A percentile compares a stretch with the other conserved stretches of the same genome.
Evolutionary conservation across 2,888 invertebrate genomes (phyloP).

Genomic region (Galeruca laticollis): DNA sequence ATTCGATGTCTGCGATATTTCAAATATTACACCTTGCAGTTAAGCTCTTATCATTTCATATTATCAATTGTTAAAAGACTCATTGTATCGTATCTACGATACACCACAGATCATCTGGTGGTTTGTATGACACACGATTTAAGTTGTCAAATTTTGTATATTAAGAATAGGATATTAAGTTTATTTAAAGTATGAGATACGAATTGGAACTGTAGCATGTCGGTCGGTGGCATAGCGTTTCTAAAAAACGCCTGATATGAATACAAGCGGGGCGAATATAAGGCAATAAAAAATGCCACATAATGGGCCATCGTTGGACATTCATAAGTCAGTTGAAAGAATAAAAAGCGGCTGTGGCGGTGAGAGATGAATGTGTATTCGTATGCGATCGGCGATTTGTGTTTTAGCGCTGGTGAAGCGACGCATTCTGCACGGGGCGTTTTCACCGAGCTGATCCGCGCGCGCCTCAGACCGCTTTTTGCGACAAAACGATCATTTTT

Average conservation of each 20-base stretch:
- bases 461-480: constrained; percentile 58
- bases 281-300: constrained; percentile 53
- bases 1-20: too few species aligned
- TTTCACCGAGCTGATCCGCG: constrained; percentile 55
- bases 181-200: neutral
- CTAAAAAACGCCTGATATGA: constrained; percentile 50
- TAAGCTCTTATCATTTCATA: too few species aligned
- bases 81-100: too few species aligned
- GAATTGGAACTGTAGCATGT: constrained; percentile 12
- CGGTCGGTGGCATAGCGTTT: constrained; percentile 26
- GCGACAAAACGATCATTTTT: constrained; percentile 37
- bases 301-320: constrained; percentile 56
- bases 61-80: too few species aligned
- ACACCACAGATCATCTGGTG: too few species aligned
- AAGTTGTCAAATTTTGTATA: too few species aligned
- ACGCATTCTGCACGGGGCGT: constrained; percentile 62
- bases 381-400: constrained; percentile 65
- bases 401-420: constrained; percentile 65
- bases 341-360: constrained; percentile 58
- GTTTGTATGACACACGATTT: neutral
- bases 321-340: constrained; percentile 62
- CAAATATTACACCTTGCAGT: too few species aligned
- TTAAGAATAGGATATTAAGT: too few species aligned
- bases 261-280: constrained; percentile 55
- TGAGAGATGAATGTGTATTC: constrained; percentile 64